phyloP scores from a whole-genome alignment of 2,888 invertebrate genomes.

The Drosophila antonietae region DNA sequence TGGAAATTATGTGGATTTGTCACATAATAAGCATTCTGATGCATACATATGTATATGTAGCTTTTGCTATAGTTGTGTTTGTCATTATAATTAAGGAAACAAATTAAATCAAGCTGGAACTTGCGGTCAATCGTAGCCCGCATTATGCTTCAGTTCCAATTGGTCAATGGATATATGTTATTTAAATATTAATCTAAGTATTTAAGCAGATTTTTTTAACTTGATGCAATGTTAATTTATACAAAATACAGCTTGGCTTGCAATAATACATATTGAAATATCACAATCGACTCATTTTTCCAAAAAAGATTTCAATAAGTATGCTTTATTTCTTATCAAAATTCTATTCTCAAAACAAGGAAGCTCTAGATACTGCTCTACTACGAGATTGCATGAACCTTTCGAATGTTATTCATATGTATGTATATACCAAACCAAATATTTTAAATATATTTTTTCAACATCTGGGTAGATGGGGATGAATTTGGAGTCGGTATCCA shows the following conservation, averaged over 20 bases:
- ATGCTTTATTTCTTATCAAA: too few species aligned
- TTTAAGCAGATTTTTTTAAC: background rate
- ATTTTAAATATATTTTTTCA: too few species aligned
- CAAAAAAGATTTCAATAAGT: too few species aligned
- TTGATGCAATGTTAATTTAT: slow-evolving; percentile 7
- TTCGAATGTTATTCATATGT: too few species aligned
- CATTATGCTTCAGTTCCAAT: slow-evolving; percentile 40
- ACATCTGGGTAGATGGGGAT: too few species aligned
- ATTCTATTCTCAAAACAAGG: too few species aligned
- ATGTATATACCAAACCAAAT: too few species aligned
- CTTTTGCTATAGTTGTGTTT: slow-evolving; percentile 8
- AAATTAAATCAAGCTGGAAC: slow-evolving; percentile 30
- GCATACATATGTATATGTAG: background rate
- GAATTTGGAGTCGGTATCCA: too few species aligned
- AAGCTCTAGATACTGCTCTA: too few species aligned
- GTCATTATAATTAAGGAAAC: slow-evolving; percentile 18
- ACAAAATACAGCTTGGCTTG: background rate
- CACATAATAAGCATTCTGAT: slow-evolving; percentile 29
- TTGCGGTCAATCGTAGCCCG: slow-evolving; percentile 13
- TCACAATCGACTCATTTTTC: too few species aligned
- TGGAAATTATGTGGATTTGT: slow-evolving; percentile 2
- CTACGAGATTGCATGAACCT: too few species aligned
- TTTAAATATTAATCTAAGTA: too few species aligned
- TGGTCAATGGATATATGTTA: slow-evolving; percentile 1
- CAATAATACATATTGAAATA: background rate